phyloP scores from a whole-genome alignment of 2,797 vertebrate species.

The Chaetophractus vellerosus region DNA sequence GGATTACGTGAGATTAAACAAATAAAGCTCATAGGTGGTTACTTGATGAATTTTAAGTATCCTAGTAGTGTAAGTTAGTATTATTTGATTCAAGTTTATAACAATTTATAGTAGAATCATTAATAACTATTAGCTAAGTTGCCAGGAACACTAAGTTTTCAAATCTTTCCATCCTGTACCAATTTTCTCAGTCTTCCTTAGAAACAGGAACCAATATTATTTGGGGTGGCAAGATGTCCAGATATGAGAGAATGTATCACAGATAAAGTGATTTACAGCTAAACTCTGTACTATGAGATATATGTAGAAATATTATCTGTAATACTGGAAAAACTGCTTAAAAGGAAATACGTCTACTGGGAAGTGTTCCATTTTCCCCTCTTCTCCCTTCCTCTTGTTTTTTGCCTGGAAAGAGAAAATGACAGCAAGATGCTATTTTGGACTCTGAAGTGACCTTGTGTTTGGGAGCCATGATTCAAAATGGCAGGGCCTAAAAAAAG shows the following conservation, averaged over 20 bases:
- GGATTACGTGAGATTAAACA: background rate
- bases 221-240: background rate
- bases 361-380: background rate
- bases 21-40: background rate
- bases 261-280: background rate
- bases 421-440: background rate
- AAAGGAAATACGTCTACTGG: background rate
- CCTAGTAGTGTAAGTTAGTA: background rate
- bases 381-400: background rate
- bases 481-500: background rate
- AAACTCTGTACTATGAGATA: background rate
- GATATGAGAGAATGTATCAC: background rate
- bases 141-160: background rate
- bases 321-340: background rate
- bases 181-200: background rate
- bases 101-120: background rate
- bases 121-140: background rate
- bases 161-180: background rate
- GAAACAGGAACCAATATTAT: background rate
- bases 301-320: background rate
- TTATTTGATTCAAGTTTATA: slow-evolving; percentile 13
- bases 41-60: background rate
- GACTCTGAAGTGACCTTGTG: background rate
- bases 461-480: background rate
- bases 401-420: background rate